phyloP scores from a whole-genome alignment of 2,888 invertebrate genomes.

The Drosophila atroscutellata region DNA sequence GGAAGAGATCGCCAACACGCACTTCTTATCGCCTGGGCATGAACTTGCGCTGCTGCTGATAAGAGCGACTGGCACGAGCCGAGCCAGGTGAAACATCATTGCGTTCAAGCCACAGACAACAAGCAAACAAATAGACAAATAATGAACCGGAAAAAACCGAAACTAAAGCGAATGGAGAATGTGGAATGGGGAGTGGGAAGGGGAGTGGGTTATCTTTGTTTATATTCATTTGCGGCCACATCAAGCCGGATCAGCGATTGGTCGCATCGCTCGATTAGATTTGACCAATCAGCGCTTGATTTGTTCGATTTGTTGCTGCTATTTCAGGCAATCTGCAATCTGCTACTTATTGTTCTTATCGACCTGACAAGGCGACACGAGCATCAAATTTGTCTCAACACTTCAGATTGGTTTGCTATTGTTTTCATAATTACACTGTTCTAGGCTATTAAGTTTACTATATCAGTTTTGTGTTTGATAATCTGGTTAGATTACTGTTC shows the following conservation, averaged over 20 bases:
- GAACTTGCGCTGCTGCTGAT: conserved; percentile 55
- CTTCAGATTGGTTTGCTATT: not conserved
- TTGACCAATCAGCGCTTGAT: conserved; percentile 26
- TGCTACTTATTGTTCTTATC: not conserved
- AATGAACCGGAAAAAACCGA: not conserved
- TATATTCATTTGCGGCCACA: conserved; percentile 11
- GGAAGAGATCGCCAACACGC: conserved; percentile 41
- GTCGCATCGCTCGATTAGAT: conserved; percentile 47
- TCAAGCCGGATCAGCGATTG: conserved; percentile 3
- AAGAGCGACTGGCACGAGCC: conserved; percentile 55
- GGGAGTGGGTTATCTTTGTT: conserved; percentile 13
- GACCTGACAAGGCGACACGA: not conserved
- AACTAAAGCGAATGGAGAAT: not conserved
- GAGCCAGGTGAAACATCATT: conserved; percentile 46
- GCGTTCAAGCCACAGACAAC: conserved; percentile 19
- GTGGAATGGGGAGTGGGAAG: not conserved
- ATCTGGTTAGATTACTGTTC: not conserved
- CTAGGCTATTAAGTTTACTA: not conserved
- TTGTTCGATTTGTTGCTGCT: conserved; percentile 8
- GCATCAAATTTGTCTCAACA: not conserved
- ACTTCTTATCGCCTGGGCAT: conserved; percentile 50
- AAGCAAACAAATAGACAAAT: conserved; percentile 5
- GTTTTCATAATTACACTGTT: not conserved
- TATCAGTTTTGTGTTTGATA: not conserved
- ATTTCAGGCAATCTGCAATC: not conserved